Evolutionary conservation across 1,140 invertebrate species (phyloP).

Genomic region (Choristoneura fumiferana): DNA sequence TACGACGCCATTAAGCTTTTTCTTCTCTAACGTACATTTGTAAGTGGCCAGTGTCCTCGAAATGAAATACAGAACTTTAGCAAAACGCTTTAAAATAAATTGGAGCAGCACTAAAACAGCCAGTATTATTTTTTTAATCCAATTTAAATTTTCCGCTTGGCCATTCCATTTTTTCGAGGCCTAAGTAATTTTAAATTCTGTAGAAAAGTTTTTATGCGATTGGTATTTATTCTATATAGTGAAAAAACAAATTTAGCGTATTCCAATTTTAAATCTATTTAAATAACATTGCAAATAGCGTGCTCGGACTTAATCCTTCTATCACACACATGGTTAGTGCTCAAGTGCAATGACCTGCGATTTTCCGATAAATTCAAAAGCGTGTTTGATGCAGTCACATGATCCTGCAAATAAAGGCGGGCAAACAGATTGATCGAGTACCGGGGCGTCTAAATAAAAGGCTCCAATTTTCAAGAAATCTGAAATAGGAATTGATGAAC

Average conservation of each 20-base stretch:
- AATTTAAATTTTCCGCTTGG: no score
- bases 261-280: no score
- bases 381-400: constrained; percentile 12
- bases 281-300: background rate
- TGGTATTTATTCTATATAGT: no score
- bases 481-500: no score
- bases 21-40: background rate
- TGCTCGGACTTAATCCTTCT: background rate
- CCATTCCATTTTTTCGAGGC: no score
- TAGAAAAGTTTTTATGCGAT: no score
- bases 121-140: no score
- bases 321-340: constrained; percentile 1
- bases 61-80: background rate
- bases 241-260: no score
- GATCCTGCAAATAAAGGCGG: constrained; percentile 14
- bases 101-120: background rate
- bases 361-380: constrained; percentile 12
- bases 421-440: constrained; percentile 15
- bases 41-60: background rate
- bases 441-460: no score
- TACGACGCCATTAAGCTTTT: constrained; percentile 1
- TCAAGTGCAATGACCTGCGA: constrained; percentile 1
- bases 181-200: no score
- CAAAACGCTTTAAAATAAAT: background rate
- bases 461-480: no score